Evolutionary conservation across 2,113 vertebrate species (phyloP).

Genomic region (Salvelinus fontinalis): DNA sequence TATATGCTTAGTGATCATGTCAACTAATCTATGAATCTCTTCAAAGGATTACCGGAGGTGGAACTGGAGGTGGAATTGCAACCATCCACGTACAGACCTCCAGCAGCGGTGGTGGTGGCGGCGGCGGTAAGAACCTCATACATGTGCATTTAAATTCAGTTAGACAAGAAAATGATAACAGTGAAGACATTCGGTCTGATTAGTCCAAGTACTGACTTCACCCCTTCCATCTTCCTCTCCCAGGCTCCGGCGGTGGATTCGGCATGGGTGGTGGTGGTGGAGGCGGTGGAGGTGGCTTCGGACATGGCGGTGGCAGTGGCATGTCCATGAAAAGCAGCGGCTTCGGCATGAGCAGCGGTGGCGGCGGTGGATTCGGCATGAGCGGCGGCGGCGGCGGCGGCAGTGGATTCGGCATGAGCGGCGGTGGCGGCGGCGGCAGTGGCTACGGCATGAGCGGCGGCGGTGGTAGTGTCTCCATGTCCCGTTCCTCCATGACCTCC

Average conservation of each 20-base stretch:
- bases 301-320: not conserved
- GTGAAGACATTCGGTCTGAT: not conserved
- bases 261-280: conserved; percentile 24
- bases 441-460: not conserved
- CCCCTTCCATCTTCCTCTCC: not conserved
- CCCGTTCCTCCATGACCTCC: not conserved
- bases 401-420: too few relatives aligned
- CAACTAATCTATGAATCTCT: not conserved
- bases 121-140: conserved; percentile 35
- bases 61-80: conserved; percentile 41
- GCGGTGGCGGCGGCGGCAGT: conserved; percentile 12
- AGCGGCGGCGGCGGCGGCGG: conserved; percentile 56
- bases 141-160: not conserved
- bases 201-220: not conserved
- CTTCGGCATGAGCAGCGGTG: conserved; percentile 30
- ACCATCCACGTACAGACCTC: conserved; percentile 57
- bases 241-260: conserved; percentile 21
- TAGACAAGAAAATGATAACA: not conserved
- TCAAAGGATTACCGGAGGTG: conserved; percentile 45
- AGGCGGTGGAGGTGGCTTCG: conserved; percentile 16
- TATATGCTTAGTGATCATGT: not conserved
- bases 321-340: conserved; percentile 20
- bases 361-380: conserved; percentile 25
- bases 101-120: not conserved
- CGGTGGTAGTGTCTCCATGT: conserved; percentile 12